phyloP scores from a whole-genome alignment of 2,797 vertebrate genomes.

The Gallirallus australis region DNA sequence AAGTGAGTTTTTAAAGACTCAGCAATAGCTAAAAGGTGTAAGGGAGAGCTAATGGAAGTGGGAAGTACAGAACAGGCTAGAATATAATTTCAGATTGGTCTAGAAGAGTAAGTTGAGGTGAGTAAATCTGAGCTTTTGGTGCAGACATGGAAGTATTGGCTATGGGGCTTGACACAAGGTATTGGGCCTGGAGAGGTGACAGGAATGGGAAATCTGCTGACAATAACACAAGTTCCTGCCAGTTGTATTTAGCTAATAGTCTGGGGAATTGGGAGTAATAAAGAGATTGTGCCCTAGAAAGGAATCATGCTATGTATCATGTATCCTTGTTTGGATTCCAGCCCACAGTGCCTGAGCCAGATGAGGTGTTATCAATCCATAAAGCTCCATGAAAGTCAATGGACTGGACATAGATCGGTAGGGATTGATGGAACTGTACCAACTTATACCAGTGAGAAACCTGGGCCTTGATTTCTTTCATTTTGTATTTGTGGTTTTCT shows the following conservation, averaged over 20 bases:
- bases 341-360: not conserved
- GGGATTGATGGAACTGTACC: not conserved
- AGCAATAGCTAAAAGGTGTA: not conserved
- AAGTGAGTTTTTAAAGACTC: not conserved
- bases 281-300: not conserved
- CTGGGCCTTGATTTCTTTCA: not conserved
- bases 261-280: not conserved
- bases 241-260: not conserved
- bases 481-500: not conserved
- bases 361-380: not conserved
- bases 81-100: not conserved
- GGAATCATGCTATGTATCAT: not conserved
- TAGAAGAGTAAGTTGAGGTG: not conserved
- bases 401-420: not conserved
- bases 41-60: not conserved
- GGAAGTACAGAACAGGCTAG: not conserved
- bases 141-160: not conserved
- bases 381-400: not conserved
- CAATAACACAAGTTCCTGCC: not conserved
- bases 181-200: not conserved
- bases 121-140: not conserved
- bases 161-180: not conserved
- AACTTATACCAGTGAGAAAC: not conserved
- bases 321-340: not conserved
- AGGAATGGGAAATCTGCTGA: slow-evolving; percentile 14